These are phyloP conservation scores for Trogon melanurus DNA, from an alignment of 2,113 vertebrate species.

Conservation along the genomic window DNA sequence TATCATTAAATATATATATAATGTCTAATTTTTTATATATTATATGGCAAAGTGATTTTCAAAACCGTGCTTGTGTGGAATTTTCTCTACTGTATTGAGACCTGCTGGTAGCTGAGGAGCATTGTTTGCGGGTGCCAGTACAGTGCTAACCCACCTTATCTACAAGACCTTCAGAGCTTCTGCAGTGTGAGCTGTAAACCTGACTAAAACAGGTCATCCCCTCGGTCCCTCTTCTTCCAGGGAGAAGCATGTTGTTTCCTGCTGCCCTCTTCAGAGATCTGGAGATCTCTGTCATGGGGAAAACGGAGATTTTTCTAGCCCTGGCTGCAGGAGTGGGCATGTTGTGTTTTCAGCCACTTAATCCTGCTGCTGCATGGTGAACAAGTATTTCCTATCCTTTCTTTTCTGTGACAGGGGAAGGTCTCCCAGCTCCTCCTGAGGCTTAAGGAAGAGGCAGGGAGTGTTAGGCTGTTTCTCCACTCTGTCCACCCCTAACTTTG, in stretches of 20 bases:
- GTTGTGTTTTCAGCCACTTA: background rate
- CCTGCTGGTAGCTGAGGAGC: background rate
- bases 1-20: no score
- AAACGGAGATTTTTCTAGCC: background rate
- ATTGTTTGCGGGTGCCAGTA: background rate
- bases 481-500: background rate
- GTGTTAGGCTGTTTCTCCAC: background rate
- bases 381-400: background rate
- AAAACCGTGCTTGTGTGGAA: background rate
- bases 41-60: background rate
- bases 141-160: background rate
- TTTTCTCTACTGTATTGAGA: background rate
- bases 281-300: background rate
- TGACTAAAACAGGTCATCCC: background rate
- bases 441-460: background rate
- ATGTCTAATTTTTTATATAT: no score
- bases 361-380: background rate
- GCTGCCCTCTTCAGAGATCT: background rate
- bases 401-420: background rate
- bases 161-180: background rate
- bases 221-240: background rate
- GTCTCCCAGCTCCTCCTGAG: background rate
- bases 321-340: rapidly evolving
- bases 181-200: background rate
- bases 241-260: background rate